Evolutionary conservation across 2,113 vertebrate species (phyloP).

Genomic region (Oriolus oriolus): DNA sequence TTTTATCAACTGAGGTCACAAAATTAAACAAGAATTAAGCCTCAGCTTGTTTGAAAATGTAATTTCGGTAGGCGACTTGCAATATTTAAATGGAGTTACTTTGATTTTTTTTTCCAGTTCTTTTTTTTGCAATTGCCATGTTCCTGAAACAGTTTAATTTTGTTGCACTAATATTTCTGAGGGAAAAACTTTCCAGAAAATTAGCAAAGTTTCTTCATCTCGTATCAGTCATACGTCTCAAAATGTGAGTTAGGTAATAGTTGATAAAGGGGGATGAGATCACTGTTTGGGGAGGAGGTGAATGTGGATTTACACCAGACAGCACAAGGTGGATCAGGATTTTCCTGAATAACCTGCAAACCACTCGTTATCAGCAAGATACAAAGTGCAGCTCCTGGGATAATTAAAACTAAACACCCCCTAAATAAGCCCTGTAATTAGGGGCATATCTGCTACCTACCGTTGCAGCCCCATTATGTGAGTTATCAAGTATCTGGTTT

Average conservation of each 20-base stretch:
- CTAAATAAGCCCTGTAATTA: background rate
- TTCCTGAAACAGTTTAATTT: background rate
- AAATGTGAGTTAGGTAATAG: background rate
- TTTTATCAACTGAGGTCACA: background rate
- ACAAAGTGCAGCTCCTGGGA: background rate
- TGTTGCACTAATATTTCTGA: background rate
- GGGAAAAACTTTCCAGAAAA: background rate
- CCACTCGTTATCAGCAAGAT: background rate
- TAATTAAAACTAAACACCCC: background rate
- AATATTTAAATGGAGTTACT: background rate
- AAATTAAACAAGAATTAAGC: background rate
- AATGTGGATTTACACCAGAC: background rate
- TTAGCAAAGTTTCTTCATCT: background rate
- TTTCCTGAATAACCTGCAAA: background rate
- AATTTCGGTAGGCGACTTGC: background rate
- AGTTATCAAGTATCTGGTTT: background rate
- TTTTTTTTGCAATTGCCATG: background rate
- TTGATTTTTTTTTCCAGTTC: background rate
- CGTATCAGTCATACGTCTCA: fast-evolving
- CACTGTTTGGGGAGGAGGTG: background rate
- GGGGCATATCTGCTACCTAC: background rate
- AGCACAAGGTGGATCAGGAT: background rate
- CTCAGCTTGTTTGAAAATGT: background rate
- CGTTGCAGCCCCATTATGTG: background rate
- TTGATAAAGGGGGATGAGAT: background rate